phyloP scores from a whole-genome alignment of 2,113 vertebrate species.

The Ophthalmolycus amberensis region DNA sequence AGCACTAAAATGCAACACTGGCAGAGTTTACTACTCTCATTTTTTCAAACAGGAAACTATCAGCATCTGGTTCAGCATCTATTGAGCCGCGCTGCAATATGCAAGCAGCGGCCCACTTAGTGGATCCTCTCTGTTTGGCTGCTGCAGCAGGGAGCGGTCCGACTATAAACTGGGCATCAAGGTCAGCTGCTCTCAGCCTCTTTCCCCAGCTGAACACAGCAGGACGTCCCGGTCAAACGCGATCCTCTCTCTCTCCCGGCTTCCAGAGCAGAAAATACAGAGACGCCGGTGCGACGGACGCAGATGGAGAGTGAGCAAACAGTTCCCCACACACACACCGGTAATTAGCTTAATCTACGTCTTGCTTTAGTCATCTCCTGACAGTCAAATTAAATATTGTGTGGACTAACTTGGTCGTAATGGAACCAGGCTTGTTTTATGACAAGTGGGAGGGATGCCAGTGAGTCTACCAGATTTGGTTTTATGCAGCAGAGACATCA shows the following conservation, averaged over 20 bases:
- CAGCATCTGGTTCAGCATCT: slow-evolving; percentile 1
- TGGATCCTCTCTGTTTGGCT: slow-evolving; percentile 14
- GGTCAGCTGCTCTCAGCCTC: slow-evolving; percentile 35
- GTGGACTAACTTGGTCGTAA: slow-evolving; percentile 30
- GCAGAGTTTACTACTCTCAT: neutral
- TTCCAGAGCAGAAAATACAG: slow-evolving; percentile 31
- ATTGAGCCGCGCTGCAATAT: neutral
- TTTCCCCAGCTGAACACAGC: slow-evolving; percentile 51
- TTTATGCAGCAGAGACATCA: slow-evolving; percentile 24
- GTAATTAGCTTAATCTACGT: slow-evolving; percentile 53
- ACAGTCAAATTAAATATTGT: slow-evolving; percentile 58
- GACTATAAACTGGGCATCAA: slow-evolving; percentile 30
- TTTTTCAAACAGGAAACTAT: neutral
- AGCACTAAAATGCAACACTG: neutral
- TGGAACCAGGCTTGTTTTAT: slow-evolving; percentile 32
- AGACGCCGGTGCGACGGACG: slow-evolving; percentile 22
- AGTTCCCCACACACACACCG: slow-evolving; percentile 41
- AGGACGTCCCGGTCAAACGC: slow-evolving; percentile 46
- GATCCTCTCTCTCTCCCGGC: slow-evolving; percentile 23
- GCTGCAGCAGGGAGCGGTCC: slow-evolving; percentile 15
- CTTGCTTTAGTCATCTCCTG: slow-evolving; percentile 54
- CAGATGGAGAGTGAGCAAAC: slow-evolving; percentile 57
- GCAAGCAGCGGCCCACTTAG: slow-evolving; percentile 5
- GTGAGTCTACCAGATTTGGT: slow-evolving; percentile 26
- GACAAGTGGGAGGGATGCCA: slow-evolving; percentile 10